phyloP scores from a whole-genome alignment of 2,888 invertebrate species.

The Scaptomyza reducta region DNA sequence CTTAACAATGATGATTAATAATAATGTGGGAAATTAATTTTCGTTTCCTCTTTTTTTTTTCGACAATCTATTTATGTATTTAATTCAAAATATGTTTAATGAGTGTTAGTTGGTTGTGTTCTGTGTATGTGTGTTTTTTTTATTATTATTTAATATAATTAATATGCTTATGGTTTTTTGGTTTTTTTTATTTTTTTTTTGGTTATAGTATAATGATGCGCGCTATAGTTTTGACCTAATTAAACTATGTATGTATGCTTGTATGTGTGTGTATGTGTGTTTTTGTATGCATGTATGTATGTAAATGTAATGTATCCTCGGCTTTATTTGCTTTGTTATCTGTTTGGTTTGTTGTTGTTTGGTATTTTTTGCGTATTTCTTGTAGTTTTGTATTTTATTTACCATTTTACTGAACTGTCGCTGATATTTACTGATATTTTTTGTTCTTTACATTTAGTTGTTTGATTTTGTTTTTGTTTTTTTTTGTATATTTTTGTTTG shows the following conservation, averaged over 20 bases:
- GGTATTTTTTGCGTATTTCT: constrained; percentile 33
- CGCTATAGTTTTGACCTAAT: constrained; percentile 72
- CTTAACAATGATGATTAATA: constrained; percentile 34
- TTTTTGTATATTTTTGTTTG: constrained; percentile 41
- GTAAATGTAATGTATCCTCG: constrained; percentile 28
- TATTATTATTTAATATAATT: constrained; percentile 11
- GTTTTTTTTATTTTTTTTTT: constrained; percentile 16
- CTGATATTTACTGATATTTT: constrained; percentile 75
- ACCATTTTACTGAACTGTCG: constrained; percentile 51
- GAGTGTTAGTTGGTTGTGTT: constrained; percentile 20
- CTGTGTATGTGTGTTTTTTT: constrained; percentile 10
- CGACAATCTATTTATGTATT: constrained; percentile 16
- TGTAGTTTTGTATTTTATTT: constrained; percentile 44
- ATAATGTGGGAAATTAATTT: constrained; percentile 42
- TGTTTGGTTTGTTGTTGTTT: constrained; percentile 22
- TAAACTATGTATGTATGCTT: constrained; percentile 53
- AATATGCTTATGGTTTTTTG: constrained; percentile 25
- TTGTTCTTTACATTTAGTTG: constrained; percentile 54
- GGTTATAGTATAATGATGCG: constrained; percentile 70
- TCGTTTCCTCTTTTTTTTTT: constrained; percentile 19
- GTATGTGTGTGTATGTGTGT: neutral
- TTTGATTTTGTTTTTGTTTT: no score
- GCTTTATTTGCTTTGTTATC: neutral
- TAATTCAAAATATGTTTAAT: constrained; percentile 38
- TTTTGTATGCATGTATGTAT: neutral